A percentile compares a stretch with the other conserved stretches of the same genome.
Conservation (phyloP, 1,140 invertebrate species). For the Drosophila chauvacae region DNA sequence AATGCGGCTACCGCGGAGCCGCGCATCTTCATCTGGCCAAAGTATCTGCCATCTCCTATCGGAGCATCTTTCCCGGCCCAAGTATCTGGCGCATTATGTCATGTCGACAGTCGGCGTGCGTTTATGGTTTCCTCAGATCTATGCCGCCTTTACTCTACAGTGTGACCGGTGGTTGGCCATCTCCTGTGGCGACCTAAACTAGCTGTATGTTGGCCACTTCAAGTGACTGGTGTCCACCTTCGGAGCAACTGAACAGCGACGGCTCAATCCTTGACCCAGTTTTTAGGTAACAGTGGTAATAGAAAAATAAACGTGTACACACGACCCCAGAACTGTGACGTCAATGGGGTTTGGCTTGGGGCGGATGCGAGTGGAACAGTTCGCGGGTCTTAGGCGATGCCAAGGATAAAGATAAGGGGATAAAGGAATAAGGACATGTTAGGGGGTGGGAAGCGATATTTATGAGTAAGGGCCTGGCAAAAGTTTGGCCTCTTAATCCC, state of each 20-base stretch:
- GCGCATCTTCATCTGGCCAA: constrained; percentile 26
- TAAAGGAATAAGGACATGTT: not conserved
- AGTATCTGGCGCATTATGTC: constrained; percentile 58
- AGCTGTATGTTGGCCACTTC: constrained; percentile 21
- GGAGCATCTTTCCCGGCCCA: constrained; percentile 26
- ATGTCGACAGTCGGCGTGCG: constrained; percentile 62
- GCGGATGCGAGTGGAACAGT: constrained; percentile 29
- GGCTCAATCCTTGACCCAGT: constrained; percentile 72
- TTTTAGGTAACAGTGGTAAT: constrained; percentile 25
- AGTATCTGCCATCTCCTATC: constrained; percentile 41
- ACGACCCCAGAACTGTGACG: constrained; percentile 54
- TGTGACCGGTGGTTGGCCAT: constrained; percentile 16
- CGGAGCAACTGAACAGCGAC: constrained; percentile 23
- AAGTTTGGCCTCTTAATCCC: constrained; percentile 10
- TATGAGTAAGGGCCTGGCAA: constrained; percentile 6
- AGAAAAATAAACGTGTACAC: constrained; percentile 41
- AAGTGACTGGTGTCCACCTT: constrained; percentile 33
- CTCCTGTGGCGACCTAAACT: constrained; percentile 34
- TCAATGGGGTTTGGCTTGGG: constrained; percentile 41
- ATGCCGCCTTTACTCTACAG: constrained; percentile 44
- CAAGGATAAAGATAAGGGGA: constrained; percentile 28
- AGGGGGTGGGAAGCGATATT: not conserved
- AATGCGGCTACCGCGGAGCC: constrained; percentile 58
- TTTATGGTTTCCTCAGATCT: constrained; percentile 57
- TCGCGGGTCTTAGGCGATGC: constrained; percentile 6